phyloP scores from a whole-genome alignment of 2,113 vertebrate genomes.

The Otolemur garnettii region DNA sequence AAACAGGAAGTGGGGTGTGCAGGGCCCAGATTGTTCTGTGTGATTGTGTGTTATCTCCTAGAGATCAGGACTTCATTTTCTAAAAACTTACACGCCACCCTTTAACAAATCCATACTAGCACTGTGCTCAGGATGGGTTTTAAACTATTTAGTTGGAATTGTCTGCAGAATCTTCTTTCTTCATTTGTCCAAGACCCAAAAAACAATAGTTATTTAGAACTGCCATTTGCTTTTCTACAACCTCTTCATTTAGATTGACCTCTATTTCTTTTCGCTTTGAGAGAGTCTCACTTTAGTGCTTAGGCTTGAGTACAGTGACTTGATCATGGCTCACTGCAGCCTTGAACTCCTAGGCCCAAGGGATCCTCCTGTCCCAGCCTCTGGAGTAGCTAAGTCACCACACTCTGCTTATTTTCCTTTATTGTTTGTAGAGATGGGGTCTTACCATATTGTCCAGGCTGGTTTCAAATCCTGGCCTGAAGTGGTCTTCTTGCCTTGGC shows the following conservation, averaged over 20 bases:
- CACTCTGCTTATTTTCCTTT: no score
- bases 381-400: no score
- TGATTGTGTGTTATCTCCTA: background rate
- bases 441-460: no score
- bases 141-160: background rate
- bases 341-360: no score
- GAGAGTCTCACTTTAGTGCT: no score
- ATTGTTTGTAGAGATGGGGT: no score
- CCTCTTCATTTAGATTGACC: background rate
- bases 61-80: background rate
- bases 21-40: background rate
- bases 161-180: background rate
- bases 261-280: background rate
- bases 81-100: background rate
- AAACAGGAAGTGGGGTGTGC: conserved; percentile 64
- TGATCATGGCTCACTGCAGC: background rate
- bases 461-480: no score
- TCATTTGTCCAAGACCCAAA: background rate
- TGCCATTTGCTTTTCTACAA: background rate
- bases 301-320: background rate
- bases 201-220: background rate
- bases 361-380: no score
- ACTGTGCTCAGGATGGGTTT: background rate
- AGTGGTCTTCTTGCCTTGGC: no score
- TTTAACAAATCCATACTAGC: background rate